Base-by-base conservation (phyloP, 2,113 vertebrate species). In the Grantiella picta region DNA sequence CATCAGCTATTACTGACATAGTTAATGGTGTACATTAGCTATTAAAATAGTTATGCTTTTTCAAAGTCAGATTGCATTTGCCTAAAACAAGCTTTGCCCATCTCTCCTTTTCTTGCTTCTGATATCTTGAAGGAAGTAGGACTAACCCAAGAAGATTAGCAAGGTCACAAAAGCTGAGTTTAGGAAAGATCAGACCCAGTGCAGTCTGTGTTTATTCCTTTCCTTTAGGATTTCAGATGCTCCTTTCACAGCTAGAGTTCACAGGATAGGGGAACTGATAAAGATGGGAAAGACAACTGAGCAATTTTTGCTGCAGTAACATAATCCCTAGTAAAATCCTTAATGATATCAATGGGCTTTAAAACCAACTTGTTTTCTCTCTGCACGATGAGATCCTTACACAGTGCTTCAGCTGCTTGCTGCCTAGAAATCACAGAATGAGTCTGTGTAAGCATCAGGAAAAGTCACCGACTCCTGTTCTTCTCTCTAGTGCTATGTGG, bases 361-460 rank as follows among this genome's bases (percentile, higher is more conserved):
- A 79, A 85, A 92, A 87, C 17, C 49, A 68, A 31, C 73, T 78
- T 81, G 20, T 94, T 96, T 86, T 76, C 53, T 84, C 13, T 2
- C 36, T 95, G n/a, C 36, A 42, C 0, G 0, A 8, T 71, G 44
- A 76, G 20, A 35, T 70, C 76, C n/a, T 77, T 78, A 27, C 38
- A 57, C 31, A 63, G 38, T 0, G 1, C n/a, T 59, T 33, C 63
- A 72, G 61, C 36, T 0, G 0, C 70, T 80, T 0, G 0, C 68
- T 89, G 80, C 24, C 44, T 86, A 22, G 90, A 88, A 88, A 73
- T 77, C 36, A 29, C 24, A 59, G 52, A 52, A 35, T 86, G 63
- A 86, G 64, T 57, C 4, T 2, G 18, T 42, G 77, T 36, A 54
- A 68, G 29, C 63, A 77, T 63, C 50, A 69, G 53, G 31, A 83